phyloP scores from a whole-genome alignment of 2,888 invertebrate species.

The Limenitis camilla region DNA sequence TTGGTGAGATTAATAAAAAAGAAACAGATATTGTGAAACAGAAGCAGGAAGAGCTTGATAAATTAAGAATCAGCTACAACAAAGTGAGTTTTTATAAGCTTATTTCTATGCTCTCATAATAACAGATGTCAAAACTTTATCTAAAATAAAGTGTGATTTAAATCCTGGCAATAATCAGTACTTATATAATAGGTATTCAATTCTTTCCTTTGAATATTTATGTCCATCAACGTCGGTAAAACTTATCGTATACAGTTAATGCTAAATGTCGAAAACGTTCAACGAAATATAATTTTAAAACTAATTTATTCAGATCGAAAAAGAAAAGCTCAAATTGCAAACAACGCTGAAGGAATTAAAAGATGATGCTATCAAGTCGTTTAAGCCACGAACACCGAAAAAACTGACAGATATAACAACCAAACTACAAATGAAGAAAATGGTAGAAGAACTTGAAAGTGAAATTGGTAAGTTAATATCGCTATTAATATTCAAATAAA shows the following conservation, averaged over 20 bases:
- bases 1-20: slow-evolving; percentile 56
- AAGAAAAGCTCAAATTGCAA: slow-evolving; percentile 79
- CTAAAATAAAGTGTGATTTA: neutral
- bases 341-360: slow-evolving; percentile 78
- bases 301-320: slow-evolving; percentile 68
- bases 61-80: slow-evolving; percentile 69
- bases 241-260: no score
- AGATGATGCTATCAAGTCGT: slow-evolving; percentile 77
- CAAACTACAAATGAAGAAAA: slow-evolving; percentile 83
- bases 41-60: slow-evolving; percentile 70
- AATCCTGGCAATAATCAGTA: no score
- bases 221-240: no score
- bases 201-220: no score
- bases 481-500: neutral
- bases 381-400: slow-evolving; percentile 82
- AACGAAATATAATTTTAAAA: no score
- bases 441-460: slow-evolving; percentile 90
- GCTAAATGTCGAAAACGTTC: slow-evolving; percentile 31
- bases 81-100: slow-evolving; percentile 39
- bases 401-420: slow-evolving; percentile 82
- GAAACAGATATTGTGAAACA: slow-evolving; percentile 59
- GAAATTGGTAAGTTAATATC: slow-evolving; percentile 78
- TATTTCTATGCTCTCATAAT: slow-evolving; percentile 18
- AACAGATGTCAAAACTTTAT: neutral
- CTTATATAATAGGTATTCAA: no score